phyloP scores from a whole-genome alignment of 2,113 vertebrate genomes.

The Propithecus coquereli region DNA sequence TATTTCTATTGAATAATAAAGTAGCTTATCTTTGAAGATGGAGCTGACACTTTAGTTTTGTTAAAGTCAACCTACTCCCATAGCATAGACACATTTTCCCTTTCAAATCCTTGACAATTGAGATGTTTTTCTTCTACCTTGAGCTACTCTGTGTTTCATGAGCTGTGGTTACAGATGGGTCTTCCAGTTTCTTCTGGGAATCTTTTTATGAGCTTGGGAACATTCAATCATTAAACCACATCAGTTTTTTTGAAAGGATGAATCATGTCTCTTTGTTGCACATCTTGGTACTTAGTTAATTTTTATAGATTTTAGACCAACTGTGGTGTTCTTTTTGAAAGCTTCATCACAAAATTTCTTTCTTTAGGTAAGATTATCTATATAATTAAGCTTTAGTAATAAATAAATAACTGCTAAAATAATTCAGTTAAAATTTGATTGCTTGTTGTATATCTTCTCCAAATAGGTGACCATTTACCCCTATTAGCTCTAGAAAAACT shows the following conservation, averaged over 20 bases:
- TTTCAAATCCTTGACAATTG: not conserved
- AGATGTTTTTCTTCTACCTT: not conserved
- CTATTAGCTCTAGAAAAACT: not conserved
- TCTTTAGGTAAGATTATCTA: slow-evolving; percentile 52
- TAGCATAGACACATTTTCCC: not conserved
- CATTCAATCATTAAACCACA: slow-evolving; percentile 60
- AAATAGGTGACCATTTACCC: not conserved
- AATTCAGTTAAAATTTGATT: slow-evolving; percentile 14
- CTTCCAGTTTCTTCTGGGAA: slow-evolving; percentile 62
- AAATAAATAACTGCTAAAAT: slow-evolving; percentile 42
- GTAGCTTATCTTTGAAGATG: not conserved
- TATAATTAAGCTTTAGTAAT: slow-evolving; percentile 27
- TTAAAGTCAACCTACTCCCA: not conserved
- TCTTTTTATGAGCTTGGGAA: slow-evolving; percentile 54
- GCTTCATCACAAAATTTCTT: slow-evolving; percentile 39
- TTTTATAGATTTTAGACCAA: slow-evolving; percentile 57
- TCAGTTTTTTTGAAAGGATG: slow-evolving; percentile 36
- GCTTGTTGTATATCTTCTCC: slow-evolving; percentile 14
- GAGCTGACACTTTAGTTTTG: slow-evolving; percentile 45
- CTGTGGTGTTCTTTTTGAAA: slow-evolving; percentile 48
- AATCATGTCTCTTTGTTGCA: slow-evolving; percentile 57
- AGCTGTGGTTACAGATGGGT: slow-evolving; percentile 10
- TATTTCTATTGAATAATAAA: slow-evolving; percentile 15
- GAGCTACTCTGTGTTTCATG: not conserved
- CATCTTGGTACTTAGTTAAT: slow-evolving; percentile 53